Base-by-base conservation (phyloP, 2,888 invertebrate genomes). In the Willowsia nigromaculata region DNA sequence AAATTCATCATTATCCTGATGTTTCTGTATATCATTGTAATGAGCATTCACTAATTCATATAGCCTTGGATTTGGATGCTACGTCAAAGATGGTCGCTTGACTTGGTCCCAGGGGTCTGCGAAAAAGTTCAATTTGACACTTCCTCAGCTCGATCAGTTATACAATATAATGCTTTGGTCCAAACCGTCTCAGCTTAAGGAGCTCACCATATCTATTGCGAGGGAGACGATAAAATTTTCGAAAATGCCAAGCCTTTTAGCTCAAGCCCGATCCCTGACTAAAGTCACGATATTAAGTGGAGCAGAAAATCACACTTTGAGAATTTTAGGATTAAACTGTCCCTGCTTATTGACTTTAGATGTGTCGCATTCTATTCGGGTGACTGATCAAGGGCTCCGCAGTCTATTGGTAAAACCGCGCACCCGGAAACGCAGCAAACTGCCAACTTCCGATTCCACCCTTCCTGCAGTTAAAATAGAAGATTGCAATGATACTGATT, bases 81-180 rank as follows among this genome's bases (percentile, higher is more conserved):
- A 90, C 43, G 5, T 50, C 0, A 84, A 80, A 15, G 81, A 85
- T 0, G 37, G 78, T 50, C 78, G 87, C 1, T 27, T 90, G 13
- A 88, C 68, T 22, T 91, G 91, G 91, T 85, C 89, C 3, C 86
- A 89, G 76, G 91, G 91, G 15, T 89, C 89, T 7, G 90, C 86
- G 9, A 83, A 87, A 13, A 84, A 86, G 22, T 86, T 89, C 27
- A 86, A 89, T 18, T 37, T 91, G 82, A 76, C 47, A 7, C 7
- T 27, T 0, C 30, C 50, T 11, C 85, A 91, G 22, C 78, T 89
- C 65, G 84, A 90, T 9, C 65, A 86, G 30, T 80, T 91, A 0
- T 90, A 90, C 43, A 87, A 59, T 5, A 65, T 89, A 5, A 11
- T 91, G 15, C 18, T 81, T 1, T 89, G 85, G 88, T 53, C 90